phyloP scores from a whole-genome alignment of 1,140 invertebrate genomes.

The Onthophagus taurus region DNA sequence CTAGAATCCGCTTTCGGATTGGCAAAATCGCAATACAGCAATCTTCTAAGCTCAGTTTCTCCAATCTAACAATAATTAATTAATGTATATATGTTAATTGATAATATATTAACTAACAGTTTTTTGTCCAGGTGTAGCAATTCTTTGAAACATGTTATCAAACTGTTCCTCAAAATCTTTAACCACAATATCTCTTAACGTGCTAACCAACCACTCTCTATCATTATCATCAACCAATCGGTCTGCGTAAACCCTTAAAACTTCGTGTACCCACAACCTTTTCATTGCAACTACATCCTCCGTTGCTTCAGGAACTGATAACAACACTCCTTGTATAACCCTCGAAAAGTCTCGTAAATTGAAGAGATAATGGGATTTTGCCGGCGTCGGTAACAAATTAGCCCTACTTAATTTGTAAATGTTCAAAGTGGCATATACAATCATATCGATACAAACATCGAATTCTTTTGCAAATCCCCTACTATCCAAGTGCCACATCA shows the following conservation, averaged over 20 bases:
- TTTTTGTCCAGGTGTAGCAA: constrained; percentile 21
- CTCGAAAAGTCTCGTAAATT: constrained; percentile 90
- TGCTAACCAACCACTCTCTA: constrained; percentile 69
- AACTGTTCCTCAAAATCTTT: constrained; percentile 42
- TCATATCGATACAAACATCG: constrained; percentile 82
- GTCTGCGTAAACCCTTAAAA: constrained; percentile 89
- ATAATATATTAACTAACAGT: background rate
- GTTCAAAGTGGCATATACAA: constrained; percentile 76
- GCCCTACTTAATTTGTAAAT: constrained; percentile 77
- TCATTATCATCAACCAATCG: constrained; percentile 77
- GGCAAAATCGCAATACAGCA: constrained; percentile 92
- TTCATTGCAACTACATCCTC: constrained; percentile 82
- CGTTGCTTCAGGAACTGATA: constrained; percentile 88
- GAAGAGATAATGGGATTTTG: constrained; percentile 91
- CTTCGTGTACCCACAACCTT: constrained; percentile 89
- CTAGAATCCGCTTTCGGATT: constrained; percentile 87
- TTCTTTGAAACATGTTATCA: constrained; percentile 39
- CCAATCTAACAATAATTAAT: constrained; percentile 53
- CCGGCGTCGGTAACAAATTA: constrained; percentile 79
- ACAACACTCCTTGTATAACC: constrained; percentile 84
- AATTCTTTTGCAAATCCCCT: constrained; percentile 94
- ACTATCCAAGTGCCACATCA: constrained; percentile 90
- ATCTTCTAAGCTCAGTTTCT: constrained; percentile 70
- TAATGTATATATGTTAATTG: background rate
- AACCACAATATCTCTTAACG: constrained; percentile 49